These are phyloP conservation scores for Oxycera nigricornis DNA, from an alignment of 2,888 invertebrate species.

Conservation along the genomic window DNA sequence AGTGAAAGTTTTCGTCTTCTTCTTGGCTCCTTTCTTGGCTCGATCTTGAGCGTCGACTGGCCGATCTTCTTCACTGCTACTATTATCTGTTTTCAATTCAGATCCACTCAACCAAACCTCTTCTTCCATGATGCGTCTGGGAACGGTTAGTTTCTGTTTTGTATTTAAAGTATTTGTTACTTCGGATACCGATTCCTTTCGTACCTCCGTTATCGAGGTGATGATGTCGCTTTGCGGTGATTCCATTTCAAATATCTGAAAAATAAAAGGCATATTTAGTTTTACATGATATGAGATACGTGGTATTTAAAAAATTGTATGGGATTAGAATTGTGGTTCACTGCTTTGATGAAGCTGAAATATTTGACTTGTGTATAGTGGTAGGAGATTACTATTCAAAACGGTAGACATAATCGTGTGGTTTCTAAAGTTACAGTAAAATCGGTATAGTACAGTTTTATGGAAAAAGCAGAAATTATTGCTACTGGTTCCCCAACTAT, in stretches of 20 bases:
- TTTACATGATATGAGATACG: background rate
- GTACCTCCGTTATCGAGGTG: background rate
- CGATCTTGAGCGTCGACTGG: background rate
- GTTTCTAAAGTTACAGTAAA: no score
- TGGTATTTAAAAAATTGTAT: no score
- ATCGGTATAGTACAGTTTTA: no score
- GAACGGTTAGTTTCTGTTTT: constrained; percentile 35
- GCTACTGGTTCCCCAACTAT: no score
- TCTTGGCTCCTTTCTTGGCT: constrained; percentile 40
- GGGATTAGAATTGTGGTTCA: no score
- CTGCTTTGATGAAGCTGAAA: no score
- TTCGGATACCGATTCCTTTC: background rate
- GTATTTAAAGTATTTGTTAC: background rate
- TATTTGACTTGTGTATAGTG: no score
- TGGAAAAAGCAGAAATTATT: no score
- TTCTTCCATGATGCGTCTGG: constrained; percentile 64
- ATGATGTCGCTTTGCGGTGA: constrained; percentile 18
- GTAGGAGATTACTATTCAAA: no score
- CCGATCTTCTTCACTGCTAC: constrained; percentile 46
- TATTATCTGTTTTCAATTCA: constrained; percentile 47
- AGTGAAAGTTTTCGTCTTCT: constrained; percentile 37
- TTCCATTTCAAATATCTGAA: background rate
- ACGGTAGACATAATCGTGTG: no score
- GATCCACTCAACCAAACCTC: constrained; percentile 48
- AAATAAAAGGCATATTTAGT: background rate